Base-by-base conservation (phyloP, 1,140 invertebrate genomes). In the Chionoecetes opilio region DNA sequence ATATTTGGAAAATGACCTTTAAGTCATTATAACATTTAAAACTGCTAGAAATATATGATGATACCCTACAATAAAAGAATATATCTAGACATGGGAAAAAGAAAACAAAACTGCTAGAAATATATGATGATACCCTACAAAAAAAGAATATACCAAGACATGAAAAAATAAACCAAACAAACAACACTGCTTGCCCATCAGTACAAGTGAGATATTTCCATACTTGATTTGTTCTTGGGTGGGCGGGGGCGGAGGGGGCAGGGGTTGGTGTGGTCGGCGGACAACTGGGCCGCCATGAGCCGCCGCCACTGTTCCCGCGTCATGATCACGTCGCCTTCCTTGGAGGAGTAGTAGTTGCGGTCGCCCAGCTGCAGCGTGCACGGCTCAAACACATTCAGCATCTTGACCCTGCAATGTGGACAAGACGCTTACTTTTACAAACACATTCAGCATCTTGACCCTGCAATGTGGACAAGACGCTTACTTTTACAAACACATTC, bases 361-460 rank as follows among this genome's bases (percentile, higher is more conserved):
- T 99, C 98, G 85, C 98, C 98, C 63, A 99, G 98, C 97, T 99
- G 98, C 85, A 99, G 97, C 85, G 98, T 98, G 96, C 98, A 99
- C n/a, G 98, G 98, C 96, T 98, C 98, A 96, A 99, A 99, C 32
- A 99, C 98, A 97, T 99, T 99, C 35, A 99, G 97, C 86, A 98
- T 97, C 96, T 98, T 98, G 0, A 99, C 96, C 95, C 98, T 98
- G 96, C 32, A 97, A 96, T 93, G 95, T 85, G 29, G 34, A 21
- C 46, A 53, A 53, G 9, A 14, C 14, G 14, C 2, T 53, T 53
- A 2, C 46, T 53, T 14, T 2, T 53, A 53, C 46, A 96, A 99
- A 99, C 32, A 99, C 98, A 97, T 99, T 99, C 35, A 99, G 97
- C 86, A 98, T 97, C 96, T 98, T 98, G 0, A 99, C 96, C 95